Evolutionary conservation across 2,888 invertebrate species (phyloP), one percentile per base, ranked within the genome.

Genomic region (Volucella inflata): DNA sequence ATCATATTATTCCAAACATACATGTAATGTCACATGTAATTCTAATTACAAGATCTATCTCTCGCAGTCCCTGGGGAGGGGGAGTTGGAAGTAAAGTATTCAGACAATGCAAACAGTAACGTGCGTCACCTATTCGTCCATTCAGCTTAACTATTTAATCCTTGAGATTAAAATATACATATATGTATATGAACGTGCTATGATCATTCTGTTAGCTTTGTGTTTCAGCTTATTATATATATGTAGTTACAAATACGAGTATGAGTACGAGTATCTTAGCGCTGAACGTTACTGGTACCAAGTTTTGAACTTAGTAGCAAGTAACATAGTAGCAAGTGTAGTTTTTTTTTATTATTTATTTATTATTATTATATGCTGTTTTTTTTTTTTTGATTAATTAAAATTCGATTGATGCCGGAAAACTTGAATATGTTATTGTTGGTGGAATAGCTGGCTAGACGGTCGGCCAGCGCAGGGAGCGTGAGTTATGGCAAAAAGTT

Each of bases 401-500:
- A 68, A 77, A 81, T 77, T 81, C 72, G 81, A 72, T 85, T 72
- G 62, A 81, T 85, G 85, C 81, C 85, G 85, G 85, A 85, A 85
- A 85, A 85, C 76, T 83, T 42, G 71, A 85, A 68, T 75, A 53
- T 71, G 84, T 80, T 80, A 76, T 81, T 81, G 81, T 85, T 81
- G 55, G 71, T 68, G 44, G 70, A 72, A 81, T 76, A 74, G 51
- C 80, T 72, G 8, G 16, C 8, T 59, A 59, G 12, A 16, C 3
- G 10, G 14, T 17, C 21, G 8, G 21, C 17, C 44, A 59, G 44
- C 67, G 60, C 76, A 71, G 78, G 71, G 77, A 76, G 72, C 55
- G 81, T 81, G 81, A 81, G 72, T 77, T 85, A 81, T 85, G 85
- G 76, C 85, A 64, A 57, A 77, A 85, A 85, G 85, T 85, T 81